phyloP scores from a whole-genome alignment of 2,113 vertebrate species.

The Chaetodon auriga region DNA sequence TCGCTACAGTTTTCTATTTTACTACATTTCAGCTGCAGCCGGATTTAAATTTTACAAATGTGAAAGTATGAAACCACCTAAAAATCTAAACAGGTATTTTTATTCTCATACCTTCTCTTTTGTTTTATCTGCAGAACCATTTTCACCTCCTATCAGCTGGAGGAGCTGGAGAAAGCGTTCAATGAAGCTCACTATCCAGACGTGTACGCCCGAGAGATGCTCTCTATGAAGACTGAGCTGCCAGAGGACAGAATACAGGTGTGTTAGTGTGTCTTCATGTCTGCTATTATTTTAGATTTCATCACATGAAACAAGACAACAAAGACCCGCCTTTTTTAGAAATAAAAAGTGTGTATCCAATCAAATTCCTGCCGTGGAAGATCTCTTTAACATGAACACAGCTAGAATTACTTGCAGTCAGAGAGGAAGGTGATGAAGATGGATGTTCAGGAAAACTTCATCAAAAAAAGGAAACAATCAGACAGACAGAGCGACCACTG shows the following conservation, averaged over 20 bases:
- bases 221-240: slow-evolving; percentile 98
- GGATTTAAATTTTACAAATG: not conserved
- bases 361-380: not conserved
- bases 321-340: not conserved
- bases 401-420: not conserved
- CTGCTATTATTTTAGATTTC: no score
- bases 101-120: not conserved
- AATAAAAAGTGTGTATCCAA: not conserved
- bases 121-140: slow-evolving; percentile 89
- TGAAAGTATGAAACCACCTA: not conserved
- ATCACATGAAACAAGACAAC: not conserved
- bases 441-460: not conserved
- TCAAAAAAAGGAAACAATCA: not conserved
- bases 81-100: not conserved
- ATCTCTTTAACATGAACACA: no score
- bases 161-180: slow-evolving; percentile 98
- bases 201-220: slow-evolving; percentile 97
- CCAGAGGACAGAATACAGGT: slow-evolving; percentile 99
- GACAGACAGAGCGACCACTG: slow-evolving; percentile 36
- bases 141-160: slow-evolving; percentile 99
- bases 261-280: slow-evolving; percentile 65
- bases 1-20: not conserved
- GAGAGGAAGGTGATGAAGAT: not conserved
- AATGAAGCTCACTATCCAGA: slow-evolving; percentile 99
- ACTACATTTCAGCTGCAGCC: not conserved